A percentile compares a stretch with the other conserved stretches of the same genome.
Conservation (phyloP, 2,888 invertebrate genomes). For the Operophtera brumata region DNA sequence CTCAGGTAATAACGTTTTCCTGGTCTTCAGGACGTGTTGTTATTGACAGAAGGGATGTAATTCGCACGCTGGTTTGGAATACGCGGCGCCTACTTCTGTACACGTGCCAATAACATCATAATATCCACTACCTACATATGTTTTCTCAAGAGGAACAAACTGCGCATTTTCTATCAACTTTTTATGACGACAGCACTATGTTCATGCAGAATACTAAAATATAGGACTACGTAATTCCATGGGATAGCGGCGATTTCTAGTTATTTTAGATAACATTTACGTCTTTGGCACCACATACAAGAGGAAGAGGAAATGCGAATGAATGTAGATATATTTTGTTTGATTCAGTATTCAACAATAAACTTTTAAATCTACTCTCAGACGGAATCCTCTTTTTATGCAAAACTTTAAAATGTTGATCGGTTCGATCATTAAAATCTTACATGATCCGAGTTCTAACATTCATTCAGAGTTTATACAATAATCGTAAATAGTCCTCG, state of each 20-base stretch:
- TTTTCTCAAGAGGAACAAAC: conserved; percentile 51
- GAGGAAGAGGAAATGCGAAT: conserved; percentile 4
- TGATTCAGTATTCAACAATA: neutral
- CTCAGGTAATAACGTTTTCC: neutral
- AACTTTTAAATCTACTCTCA: too few species aligned
- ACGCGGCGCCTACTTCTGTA: conserved; percentile 48
- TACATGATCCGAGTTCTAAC: too few species aligned
- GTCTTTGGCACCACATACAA: conserved; percentile 63
- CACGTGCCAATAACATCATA: conserved; percentile 63
- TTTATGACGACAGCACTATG: conserved; percentile 46
- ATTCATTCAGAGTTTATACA: neutral
- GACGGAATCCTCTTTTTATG: neutral
- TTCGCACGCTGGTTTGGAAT: conserved; percentile 38
- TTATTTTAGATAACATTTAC: conserved; percentile 63
- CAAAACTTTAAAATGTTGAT: too few species aligned
- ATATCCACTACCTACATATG: conserved; percentile 36
- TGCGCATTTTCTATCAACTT: conserved; percentile 65
- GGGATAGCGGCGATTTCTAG: conserved; percentile 46
- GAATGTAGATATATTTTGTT: neutral
- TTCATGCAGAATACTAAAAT: conserved; percentile 48
- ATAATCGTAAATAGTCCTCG: neutral
- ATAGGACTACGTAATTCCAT: conserved; percentile 56
- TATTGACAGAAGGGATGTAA: conserved; percentile 52
- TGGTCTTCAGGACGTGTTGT: conserved; percentile 45
- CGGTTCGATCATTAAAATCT: too few species aligned